A percentile compares a stretch with the other conserved stretches of the same genome.
Conservation (phyloP, 2,113 vertebrate species). For the Calyptommatus sinebrachiatus region DNA sequence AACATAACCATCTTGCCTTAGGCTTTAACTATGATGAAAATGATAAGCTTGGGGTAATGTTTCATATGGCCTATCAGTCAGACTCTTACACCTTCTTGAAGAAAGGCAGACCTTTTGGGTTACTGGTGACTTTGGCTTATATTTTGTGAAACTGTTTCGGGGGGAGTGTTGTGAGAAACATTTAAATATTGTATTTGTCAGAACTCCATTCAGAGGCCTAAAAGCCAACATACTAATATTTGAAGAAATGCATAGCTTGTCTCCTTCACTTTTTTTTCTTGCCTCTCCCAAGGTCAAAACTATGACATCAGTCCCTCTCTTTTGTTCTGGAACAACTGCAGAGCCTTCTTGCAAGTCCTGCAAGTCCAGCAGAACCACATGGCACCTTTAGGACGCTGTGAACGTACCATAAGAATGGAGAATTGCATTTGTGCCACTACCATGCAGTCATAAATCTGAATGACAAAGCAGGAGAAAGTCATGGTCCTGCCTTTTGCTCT, state of each 20-base stretch:
- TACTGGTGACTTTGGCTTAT: constrained; percentile 14
- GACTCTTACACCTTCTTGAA: neutral
- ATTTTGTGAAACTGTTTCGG: constrained; percentile 8
- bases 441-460: too few species aligned
- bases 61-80: neutral
- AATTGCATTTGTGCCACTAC: too few species aligned
- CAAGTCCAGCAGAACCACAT: too few species aligned
- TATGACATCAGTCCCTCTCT: neutral
- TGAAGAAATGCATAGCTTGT: neutral
- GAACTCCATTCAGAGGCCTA: neutral
- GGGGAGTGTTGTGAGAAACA: neutral
- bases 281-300: neutral
- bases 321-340: too few species aligned
- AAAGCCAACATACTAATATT: neutral
- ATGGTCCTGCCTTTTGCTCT: too few species aligned
- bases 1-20: constrained; percentile 7
- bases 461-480: too few species aligned
- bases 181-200: neutral
- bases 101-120: neutral
- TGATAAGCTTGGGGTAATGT: neutral
- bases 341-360: too few species aligned
- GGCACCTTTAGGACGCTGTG: too few species aligned
- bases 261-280: neutral
- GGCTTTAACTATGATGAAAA: constrained; percentile 16
- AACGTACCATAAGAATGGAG: too few species aligned